A percentile compares a stretch with the other conserved stretches of the same genome.
These are phyloP conservation scores for Stenolophus ochropezus DNA, from an alignment of 2,888 invertebrate species.

Conservation along the genomic window DNA sequence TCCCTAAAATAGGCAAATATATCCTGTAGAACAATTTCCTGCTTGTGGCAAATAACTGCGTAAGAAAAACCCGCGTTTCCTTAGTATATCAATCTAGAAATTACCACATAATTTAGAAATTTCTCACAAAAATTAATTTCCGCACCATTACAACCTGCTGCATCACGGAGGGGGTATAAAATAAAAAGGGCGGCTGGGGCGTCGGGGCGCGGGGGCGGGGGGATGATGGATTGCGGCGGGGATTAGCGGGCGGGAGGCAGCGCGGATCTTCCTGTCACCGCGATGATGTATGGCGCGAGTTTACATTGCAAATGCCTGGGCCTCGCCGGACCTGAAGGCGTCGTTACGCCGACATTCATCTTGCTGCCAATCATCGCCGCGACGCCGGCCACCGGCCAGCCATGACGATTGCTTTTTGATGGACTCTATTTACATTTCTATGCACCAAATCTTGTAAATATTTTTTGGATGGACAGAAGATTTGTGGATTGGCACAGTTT, in stretches of 20 bases:
- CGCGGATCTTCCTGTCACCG: slow-evolving; percentile 70
- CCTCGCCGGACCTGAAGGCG: slow-evolving; percentile 22
- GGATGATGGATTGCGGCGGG: slow-evolving; percentile 69
- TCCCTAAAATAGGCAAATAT: neutral
- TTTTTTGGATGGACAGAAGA: slow-evolving; percentile 13
- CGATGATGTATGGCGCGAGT: slow-evolving; percentile 68
- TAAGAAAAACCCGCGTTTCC: slow-evolving; percentile 25
- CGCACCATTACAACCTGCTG: slow-evolving; percentile 55
- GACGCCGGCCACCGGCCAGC: neutral
- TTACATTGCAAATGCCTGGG: slow-evolving; percentile 53
- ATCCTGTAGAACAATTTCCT: neutral
- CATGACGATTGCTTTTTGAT: slow-evolving; percentile 43
- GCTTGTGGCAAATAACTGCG: neutral
- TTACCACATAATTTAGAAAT: slow-evolving; percentile 44
- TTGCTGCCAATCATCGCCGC: slow-evolving; percentile 53
- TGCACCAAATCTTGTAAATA: slow-evolving; percentile 27
- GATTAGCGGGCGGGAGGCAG: slow-evolving; percentile 69
- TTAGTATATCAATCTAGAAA: slow-evolving; percentile 35
- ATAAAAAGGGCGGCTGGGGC: slow-evolving; percentile 21
- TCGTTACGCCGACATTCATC: slow-evolving; percentile 59
- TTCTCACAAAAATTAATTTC: slow-evolving; percentile 46
- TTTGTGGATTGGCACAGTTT: neutral
- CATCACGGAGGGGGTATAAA: slow-evolving; percentile 52
- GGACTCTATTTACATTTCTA: slow-evolving; percentile 36
- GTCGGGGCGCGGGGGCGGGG: slow-evolving; percentile 5